Evolutionary conservation across 2,888 invertebrate species (phyloP).

Genomic region (Pristionchus fissidentatus): DNA sequence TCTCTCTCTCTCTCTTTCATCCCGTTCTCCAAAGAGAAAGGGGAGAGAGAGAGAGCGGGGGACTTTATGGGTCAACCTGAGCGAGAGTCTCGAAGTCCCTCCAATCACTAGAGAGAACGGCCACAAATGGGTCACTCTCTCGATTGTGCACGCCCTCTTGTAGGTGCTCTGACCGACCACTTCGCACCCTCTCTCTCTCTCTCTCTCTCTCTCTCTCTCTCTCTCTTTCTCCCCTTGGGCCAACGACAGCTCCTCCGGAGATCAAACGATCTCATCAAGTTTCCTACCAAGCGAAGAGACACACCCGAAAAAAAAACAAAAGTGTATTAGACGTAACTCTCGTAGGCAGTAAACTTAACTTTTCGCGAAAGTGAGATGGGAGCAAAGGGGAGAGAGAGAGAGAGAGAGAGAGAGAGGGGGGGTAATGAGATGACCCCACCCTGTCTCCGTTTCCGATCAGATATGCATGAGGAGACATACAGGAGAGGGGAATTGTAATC

Average conservation of each 20-base stretch:
- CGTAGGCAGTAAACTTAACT: too few species aligned
- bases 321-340: too few species aligned
- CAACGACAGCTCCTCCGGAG: slow-evolving; percentile 12
- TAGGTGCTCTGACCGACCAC: background rate
- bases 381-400: too few species aligned
- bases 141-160: background rate
- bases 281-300: background rate
- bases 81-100: slow-evolving; percentile 44
- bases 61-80: slow-evolving; percentile 44
- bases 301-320: too few species aligned
- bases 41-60: too few species aligned
- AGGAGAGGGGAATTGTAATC: too few species aligned
- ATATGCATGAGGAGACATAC: too few species aligned
- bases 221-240: background rate
- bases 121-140: slow-evolving; percentile 44
- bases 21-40: too few species aligned
- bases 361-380: too few species aligned
- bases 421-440: too few species aligned
- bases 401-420: too few species aligned
- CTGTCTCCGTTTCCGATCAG: too few species aligned
- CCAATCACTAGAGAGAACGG: slow-evolving; percentile 31
- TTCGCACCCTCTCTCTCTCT: slow-evolving; percentile 16
- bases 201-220: slow-evolving; percentile 4
- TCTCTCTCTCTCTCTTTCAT: background rate
- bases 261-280: background rate